Percentiles rank a stretch among this genome's conserved stretches.
These are phyloP conservation scores for Arctocebus calabarensis DNA, from an alignment of 2,797 vertebrate species.

Conservation along the genomic window DNA sequence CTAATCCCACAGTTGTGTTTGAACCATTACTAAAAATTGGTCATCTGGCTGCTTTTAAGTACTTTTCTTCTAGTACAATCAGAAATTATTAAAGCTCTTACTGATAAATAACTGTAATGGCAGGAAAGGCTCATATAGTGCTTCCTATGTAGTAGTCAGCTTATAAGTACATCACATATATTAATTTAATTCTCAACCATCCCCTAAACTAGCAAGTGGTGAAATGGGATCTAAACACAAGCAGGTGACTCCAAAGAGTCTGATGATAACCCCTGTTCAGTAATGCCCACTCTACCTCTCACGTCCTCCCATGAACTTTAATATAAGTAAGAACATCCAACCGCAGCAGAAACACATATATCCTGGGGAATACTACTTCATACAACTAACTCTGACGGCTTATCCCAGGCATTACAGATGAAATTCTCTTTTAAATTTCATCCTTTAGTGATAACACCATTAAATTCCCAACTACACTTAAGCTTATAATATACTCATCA, in stretches of 20 bases:
- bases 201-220: background rate
- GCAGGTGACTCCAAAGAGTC: background rate
- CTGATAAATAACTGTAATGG: background rate
- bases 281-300: background rate
- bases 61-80: background rate
- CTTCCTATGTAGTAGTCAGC: background rate
- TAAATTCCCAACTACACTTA: background rate
- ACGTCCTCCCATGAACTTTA: background rate
- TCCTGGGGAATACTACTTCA: background rate
- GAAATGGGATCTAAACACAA: background rate
- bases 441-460: background rate
- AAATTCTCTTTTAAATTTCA: background rate
- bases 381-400: background rate
- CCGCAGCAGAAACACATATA: background rate
- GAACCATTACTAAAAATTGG: background rate
- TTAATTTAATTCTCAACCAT: constrained; percentile 14
- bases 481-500: background rate
- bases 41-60: background rate
- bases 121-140: background rate
- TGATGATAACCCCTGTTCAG: background rate
- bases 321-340: background rate
- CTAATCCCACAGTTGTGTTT: background rate
- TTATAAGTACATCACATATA: background rate
- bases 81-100: background rate
- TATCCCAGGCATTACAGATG: background rate